Conservation (phyloP, 2,113 vertebrate species). For the Plecturocebus donacophilus region DNA sequence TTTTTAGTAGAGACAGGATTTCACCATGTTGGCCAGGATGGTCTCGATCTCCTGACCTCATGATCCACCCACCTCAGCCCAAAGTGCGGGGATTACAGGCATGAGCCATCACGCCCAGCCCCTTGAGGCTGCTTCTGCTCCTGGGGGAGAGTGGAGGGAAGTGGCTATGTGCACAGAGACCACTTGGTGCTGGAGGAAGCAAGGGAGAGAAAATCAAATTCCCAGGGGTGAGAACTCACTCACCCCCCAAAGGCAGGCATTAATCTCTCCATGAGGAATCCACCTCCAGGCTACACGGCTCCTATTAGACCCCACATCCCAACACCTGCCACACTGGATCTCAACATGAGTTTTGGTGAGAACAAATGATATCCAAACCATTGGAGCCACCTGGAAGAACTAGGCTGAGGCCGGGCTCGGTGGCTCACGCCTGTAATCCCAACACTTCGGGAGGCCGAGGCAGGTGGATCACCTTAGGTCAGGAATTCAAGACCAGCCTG, state of each 20-base stretch:
- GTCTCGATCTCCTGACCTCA: no score
- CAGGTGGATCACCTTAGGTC: no score
- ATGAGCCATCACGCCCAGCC: no score
- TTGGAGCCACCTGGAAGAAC: background rate
- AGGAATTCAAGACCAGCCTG: no score
- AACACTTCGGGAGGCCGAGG: no score
- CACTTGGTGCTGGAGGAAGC: background rate
- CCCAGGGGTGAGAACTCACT: background rate
- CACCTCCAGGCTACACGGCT: background rate
- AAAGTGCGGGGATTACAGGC: no score
- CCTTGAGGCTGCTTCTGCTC: no score
- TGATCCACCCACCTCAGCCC: no score
- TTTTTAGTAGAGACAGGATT: no score
- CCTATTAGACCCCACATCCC: background rate
- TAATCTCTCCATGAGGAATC: background rate
- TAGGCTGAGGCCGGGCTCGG: rapidly evolving
- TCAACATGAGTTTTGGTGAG: background rate
- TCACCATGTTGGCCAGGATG: no score
- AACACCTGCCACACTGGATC: background rate
- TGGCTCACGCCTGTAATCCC: no score
- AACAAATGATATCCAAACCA: background rate
- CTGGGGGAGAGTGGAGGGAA: background rate
- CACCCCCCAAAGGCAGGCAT: background rate
- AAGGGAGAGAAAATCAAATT: background rate
- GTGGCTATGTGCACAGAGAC: background rate